phyloP scores from a whole-genome alignment of 2,797 vertebrate species.

The Arremon brunneinucha region DNA sequence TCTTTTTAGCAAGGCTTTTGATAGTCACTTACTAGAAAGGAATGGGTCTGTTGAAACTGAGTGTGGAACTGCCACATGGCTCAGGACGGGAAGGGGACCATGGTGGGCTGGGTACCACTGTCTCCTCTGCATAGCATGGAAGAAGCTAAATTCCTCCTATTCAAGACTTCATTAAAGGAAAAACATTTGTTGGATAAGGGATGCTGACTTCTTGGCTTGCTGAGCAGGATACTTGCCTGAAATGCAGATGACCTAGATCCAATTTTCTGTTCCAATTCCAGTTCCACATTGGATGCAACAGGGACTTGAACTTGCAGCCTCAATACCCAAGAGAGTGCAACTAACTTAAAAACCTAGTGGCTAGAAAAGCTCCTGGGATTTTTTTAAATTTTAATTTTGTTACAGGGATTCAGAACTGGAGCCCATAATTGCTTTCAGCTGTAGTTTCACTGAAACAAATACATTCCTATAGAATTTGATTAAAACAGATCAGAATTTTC shows the following conservation, averaged over 20 bases:
- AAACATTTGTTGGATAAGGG: not conserved
- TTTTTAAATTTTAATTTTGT: conserved; percentile 47
- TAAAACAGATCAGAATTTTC: conserved; percentile 1
- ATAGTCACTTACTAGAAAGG: not conserved
- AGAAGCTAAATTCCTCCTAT: not conserved
- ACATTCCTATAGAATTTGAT: conserved; percentile 9
- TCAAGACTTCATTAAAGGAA: not conserved
- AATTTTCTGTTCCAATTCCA: conserved; percentile 11
- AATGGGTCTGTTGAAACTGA: not conserved
- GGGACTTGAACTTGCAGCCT: not conserved
- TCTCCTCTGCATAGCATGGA: not conserved
- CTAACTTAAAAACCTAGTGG: conserved; percentile 31
- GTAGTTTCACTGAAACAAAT: conserved; percentile 49
- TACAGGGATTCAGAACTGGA: not conserved
- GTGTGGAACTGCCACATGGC: not conserved
- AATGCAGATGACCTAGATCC: conserved; percentile 8
- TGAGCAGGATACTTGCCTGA: not conserved
- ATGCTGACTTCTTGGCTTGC: not conserved
- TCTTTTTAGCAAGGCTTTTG: not conserved
- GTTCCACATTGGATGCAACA: not conserved
- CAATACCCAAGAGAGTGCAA: not conserved
- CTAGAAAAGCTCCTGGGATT: not conserved
- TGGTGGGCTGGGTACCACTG: accelerated
- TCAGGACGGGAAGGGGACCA: not conserved
- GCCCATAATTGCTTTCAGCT: conserved; percentile 45